Evolutionary conservation across 2,888 invertebrate species (phyloP), one percentile per base, ranked within the genome.

Genomic region (Dryococelus australis): DNA sequence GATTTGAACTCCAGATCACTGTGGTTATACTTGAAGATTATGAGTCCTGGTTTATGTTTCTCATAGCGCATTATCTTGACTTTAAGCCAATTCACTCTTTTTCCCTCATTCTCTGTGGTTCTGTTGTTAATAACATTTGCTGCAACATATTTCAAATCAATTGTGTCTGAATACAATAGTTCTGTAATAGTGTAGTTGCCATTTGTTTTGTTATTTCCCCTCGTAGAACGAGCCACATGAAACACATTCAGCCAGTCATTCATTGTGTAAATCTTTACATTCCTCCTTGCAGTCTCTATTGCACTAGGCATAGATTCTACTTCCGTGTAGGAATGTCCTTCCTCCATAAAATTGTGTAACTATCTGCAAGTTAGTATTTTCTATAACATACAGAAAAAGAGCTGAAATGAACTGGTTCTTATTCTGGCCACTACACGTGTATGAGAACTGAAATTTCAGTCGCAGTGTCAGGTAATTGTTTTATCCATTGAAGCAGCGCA

Each of bases 401-500:
- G 10, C 10, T 20, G 65, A 16, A 65, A 65, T 65, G 65, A 65
- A 65, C 65, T 65, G 20, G 20, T 65, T 65, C n/a, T n/a, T n/a
- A n/a, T n/a, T n/a, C n/a, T n/a, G n/a, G n/a, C 20, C 65, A 65
- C 65, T 65, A 65, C 65, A 65, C 65, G 65, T 65, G 65, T 65
- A 8, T 20, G 65, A 65, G 65, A 65, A 20, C 65, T 65, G 65
- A 65, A 9, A 65, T 65, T 65, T 65, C 65, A 65, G 65, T 65
- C 65, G 16, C 65, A 5, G 65, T 65, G 20, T n/a, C n/a, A 9
- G 24, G 65, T 65, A 65, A 65, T 65, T 65, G 20, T 65, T 20
- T 9, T 65, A 65, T 65, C 65, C 65, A 65, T 24, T 9, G 10
- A 65, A 65, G 65, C 24, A 65, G 65, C 16, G 65, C 84, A 12